These are phyloP conservation scores for Drosophila teissieri DNA, from an alignment of 1,140 invertebrate genomes.

Conservation along the genomic window DNA sequence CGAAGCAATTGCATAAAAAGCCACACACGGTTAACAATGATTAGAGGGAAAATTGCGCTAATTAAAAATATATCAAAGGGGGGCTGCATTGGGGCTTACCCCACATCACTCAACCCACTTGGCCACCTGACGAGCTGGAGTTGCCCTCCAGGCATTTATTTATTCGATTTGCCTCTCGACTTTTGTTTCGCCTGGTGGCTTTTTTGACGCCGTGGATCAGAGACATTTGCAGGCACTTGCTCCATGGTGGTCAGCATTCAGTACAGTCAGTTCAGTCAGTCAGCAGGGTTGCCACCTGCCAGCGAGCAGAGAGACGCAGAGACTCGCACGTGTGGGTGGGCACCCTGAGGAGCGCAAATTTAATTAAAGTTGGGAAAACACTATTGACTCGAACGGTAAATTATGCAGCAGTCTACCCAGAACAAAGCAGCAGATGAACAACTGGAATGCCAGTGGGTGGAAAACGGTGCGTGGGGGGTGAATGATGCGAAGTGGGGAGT, in stretches of 20 bases:
- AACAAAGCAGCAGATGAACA: constrained; percentile 56
- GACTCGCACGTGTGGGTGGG: constrained; percentile 22
- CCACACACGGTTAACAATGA: constrained; percentile 1
- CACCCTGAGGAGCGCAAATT: constrained; percentile 71
- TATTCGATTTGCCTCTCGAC: constrained; percentile 21
- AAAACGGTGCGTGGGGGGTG: background rate
- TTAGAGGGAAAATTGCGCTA: constrained; percentile 13
- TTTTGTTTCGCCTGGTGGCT: constrained; percentile 1
- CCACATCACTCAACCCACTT: background rate
- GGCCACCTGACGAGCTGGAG: constrained; percentile 37
- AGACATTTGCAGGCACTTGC: constrained; percentile 54
- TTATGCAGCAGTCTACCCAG: constrained; percentile 74
- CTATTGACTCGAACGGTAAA: constrained; percentile 80
- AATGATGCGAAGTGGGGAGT: background rate
- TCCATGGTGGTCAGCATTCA: constrained; percentile 47
- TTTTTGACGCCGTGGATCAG: constrained; percentile 12
- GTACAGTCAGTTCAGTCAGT: background rate
- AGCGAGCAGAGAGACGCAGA: constrained; percentile 1
- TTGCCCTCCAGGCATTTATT: constrained; percentile 49
- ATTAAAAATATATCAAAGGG: constrained; percentile 14
- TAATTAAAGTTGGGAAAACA: constrained; percentile 81
- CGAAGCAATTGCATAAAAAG: background rate
- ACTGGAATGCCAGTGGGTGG: constrained; percentile 5
- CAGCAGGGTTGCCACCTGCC: constrained; percentile 27
- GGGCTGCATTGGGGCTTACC: too few species aligned